A percentile compares a stretch with the other conserved stretches of the same genome.
Conservation (phyloP, 1,140 invertebrate species). For the Aphaenogaster rudis region DNA sequence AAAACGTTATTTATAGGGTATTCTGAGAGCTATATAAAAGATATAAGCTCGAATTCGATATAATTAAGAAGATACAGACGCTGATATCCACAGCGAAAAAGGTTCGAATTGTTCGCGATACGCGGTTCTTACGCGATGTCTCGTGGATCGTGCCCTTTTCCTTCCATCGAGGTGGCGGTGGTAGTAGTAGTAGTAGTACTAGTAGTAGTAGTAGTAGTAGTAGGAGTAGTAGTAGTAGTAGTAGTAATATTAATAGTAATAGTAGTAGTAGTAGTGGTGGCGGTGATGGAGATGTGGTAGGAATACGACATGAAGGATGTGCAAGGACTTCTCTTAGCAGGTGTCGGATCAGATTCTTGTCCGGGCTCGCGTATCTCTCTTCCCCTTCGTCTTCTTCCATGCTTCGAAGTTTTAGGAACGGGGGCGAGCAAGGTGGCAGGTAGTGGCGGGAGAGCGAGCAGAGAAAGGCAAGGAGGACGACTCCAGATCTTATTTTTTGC, state of each 20-base stretch:
- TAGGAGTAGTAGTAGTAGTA: background rate
- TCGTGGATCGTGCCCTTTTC: background rate
- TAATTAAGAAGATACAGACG: background rate
- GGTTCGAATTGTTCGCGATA: background rate
- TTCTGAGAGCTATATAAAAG: background rate
- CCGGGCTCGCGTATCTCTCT: constrained; percentile 9
- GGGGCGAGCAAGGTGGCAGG: background rate
- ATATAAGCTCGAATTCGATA: background rate
- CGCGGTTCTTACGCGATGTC: background rate
- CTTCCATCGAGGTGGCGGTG: background rate
- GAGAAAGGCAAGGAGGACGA: constrained; percentile 30
- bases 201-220: background rate
- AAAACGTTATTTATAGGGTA: background rate
- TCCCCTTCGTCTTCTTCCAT: constrained; percentile 57
- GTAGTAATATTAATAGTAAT: too few relatives aligned
- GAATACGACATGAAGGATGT: background rate
- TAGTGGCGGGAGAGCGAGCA: background rate
- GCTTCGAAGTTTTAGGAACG: constrained; percentile 18
- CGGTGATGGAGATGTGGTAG: background rate
- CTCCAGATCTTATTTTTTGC: constrained; percentile 69
- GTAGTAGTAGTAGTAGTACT: background rate
- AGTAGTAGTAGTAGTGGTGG: background rate
- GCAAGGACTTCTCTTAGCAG: constrained; percentile 35
- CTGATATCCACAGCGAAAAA: background rate
- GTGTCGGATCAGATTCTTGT: constrained; percentile 21